phyloP scores from a whole-genome alignment of 2,113 vertebrate species.

The Scatophagus argus region DNA sequence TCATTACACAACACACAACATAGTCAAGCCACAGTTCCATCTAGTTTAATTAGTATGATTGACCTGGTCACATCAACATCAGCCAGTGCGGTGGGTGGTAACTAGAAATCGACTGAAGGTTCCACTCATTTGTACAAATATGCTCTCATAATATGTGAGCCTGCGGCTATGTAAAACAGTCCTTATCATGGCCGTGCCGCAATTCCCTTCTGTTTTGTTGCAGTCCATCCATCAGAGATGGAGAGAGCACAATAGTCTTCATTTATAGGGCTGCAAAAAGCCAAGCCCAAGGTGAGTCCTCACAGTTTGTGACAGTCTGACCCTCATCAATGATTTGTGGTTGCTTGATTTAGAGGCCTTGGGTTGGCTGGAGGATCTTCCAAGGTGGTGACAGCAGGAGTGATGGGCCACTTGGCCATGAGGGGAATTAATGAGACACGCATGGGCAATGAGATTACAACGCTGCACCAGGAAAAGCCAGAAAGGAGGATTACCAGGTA shows the following conservation, averaged over 20 bases:
- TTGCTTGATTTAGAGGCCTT: conserved; percentile 51
- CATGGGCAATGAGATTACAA: conserved; percentile 77
- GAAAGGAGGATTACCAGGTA: conserved; percentile 66
- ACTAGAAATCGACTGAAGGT: conserved; percentile 20
- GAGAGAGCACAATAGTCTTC: conserved; percentile 33
- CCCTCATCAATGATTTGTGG: conserved; percentile 73
- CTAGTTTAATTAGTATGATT: conserved; percentile 50
- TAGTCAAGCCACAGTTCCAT: conserved; percentile 25
- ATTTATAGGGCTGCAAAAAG: conserved; percentile 52
- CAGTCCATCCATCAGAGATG: conserved; percentile 60
- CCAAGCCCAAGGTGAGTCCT: conserved; percentile 60
- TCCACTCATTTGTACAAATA: conserved; percentile 2
- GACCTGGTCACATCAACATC: conserved; percentile 20
- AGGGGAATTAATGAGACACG: conserved; percentile 80
- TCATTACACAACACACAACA: conserved; percentile 55
- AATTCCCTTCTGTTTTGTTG: conserved; percentile 16
- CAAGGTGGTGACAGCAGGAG: conserved; percentile 56
- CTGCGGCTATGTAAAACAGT: conserved; percentile 8
- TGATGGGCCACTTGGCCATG: conserved; percentile 60
- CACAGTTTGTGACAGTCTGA: conserved; percentile 49
- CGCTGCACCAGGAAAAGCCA: conserved; percentile 45
- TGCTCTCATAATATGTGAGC: conserved; percentile 1
- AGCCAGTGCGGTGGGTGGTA: neutral
- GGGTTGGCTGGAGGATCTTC: conserved; percentile 38
- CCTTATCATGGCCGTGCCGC: conserved; percentile 17